These are phyloP conservation scores for Fulica atra DNA, from an alignment of 2,113 vertebrate species.

Conservation along the genomic window DNA sequence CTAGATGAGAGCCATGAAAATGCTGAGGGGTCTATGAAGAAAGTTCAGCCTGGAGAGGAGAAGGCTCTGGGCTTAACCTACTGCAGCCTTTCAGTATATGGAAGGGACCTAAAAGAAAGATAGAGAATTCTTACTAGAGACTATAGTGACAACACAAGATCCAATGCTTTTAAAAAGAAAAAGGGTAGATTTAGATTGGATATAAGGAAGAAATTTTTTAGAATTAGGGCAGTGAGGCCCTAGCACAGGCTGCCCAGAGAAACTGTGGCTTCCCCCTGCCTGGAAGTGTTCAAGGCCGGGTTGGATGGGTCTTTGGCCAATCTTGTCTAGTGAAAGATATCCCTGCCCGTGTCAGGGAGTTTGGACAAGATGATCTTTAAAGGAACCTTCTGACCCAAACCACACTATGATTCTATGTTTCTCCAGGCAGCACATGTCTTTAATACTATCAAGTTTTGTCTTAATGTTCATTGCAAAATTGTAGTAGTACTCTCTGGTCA, in stretches of 20 bases:
- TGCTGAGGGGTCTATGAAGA: background rate
- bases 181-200: background rate
- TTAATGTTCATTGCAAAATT: background rate
- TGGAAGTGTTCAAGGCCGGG: background rate
- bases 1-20: background rate
- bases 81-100: background rate
- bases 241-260: background rate
- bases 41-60: background rate
- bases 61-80: background rate
- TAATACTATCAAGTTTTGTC: background rate
- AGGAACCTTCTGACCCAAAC: no score
- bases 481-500: background rate
- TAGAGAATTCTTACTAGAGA: accelerated
- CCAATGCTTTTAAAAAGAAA: background rate
- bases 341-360: no score
- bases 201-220: background rate
- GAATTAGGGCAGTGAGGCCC: background rate
- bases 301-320: background rate
- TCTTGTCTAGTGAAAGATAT: background rate
- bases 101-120: background rate
- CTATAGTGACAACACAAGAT: background rate
- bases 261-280: background rate
- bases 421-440: background rate
- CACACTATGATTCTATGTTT: background rate
- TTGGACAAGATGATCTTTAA: no score